Base-by-base conservation (phyloP, 2,888 invertebrate species). In the Pseudococcus longispinus region DNA sequence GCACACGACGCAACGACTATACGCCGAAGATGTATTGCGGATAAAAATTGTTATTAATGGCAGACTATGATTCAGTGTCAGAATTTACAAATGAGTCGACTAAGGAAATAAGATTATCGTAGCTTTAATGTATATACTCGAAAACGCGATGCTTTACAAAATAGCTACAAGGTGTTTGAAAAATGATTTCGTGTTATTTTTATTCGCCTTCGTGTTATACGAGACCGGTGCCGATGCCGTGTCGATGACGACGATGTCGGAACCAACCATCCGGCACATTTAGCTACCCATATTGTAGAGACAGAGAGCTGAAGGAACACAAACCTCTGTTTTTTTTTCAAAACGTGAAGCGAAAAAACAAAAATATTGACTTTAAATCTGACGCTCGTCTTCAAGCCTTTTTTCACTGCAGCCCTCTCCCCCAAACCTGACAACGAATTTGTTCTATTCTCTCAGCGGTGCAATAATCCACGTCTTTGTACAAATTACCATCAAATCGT, bases 91-190 rank as follows among this genome's bases (percentile, higher is more conserved):
- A 77, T 77, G 77, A 77, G 77, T 77, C 77, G 77, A 77, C 77
- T 77, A 77, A 77, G 77, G 77, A 77, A 77, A 77, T 77, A 77
- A 77, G 77, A 77, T 77, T 77, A 77, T 77, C 77, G 77, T n/a
- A 77, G 77, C 77, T 77, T 77, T 77, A 77, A 77, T 77, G 77
- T 77, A 77, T 77, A 42, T 42, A 77, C 77, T 77, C 77, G 77
- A 77, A 77, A 70, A 70, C 70, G 70, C 70, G 29, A 26, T 42
- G 77, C 42, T 77, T 77, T 77, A 77, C 37, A 77, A 77, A 77
- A 77, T 37, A 20, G 77, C 77, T 77, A 77, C 77, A 77, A 77
- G 77, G 77, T 77, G 77, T 77, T 77, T 77, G 77, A 77, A 77
- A 77, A 77, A 77, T 77, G 37, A 77, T 77, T 77, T 42, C 32